Conservation (phyloP, 2,888 invertebrate species). For the Leptothorax acervorum region DNA sequence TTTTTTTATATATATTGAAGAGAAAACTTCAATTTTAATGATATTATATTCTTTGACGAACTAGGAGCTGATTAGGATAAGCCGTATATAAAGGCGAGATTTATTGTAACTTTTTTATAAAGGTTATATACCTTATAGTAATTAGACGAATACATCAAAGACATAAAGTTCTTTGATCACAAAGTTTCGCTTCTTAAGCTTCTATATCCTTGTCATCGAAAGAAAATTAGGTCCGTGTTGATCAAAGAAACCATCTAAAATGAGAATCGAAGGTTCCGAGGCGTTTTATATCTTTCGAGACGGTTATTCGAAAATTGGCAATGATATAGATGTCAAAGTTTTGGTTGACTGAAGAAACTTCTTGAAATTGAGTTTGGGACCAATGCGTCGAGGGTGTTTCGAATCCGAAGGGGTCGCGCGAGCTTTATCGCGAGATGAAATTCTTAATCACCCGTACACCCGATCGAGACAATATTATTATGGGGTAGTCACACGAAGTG, state of each 20-base stretch:
- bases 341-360: neutral
- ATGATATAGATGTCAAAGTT: neutral
- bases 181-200: conserved; percentile 14
- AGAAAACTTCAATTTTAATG: neutral
- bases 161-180: neutral
- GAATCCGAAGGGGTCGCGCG: neutral
- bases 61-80: neutral
- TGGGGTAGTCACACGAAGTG: neutral
- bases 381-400: neutral
- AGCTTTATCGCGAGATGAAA: conserved; percentile 7
- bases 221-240: neutral
- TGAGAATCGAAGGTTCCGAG: neutral
- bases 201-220: neutral
- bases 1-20: neutral
- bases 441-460: conserved; percentile 12
- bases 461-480: conserved; percentile 3
- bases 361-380: neutral
- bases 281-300: neutral
- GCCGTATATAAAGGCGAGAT: neutral
- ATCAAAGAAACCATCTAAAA: conserved; percentile 19
- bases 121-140: neutral
- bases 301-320: neutral
- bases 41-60: conserved; percentile 1
- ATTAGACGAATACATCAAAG: neutral
- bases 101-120: conserved; percentile 14